Percentiles rank a stretch among this genome's conserved stretches.
Evolutionary conservation across 2,888 invertebrate species (phyloP).

Genomic region (Caenorhabditis angaria): DNA sequence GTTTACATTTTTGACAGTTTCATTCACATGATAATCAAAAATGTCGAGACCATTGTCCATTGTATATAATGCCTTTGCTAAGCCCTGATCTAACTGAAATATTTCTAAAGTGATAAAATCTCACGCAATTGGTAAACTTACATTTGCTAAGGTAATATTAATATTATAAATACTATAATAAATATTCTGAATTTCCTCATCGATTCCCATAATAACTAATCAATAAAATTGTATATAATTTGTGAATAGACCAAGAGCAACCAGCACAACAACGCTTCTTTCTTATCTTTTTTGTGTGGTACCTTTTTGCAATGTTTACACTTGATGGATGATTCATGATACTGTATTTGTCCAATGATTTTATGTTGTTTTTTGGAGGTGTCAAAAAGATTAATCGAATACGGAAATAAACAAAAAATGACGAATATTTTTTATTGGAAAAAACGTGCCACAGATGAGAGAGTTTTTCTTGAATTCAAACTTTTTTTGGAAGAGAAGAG

Average conservation of each 20-base stretch:
- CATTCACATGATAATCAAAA: constrained; percentile 40
- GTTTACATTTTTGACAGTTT: constrained; percentile 24
- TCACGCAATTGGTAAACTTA: constrained; percentile 13
- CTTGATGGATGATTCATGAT: constrained; percentile 4
- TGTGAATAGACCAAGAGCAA: background rate
- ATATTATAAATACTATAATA: constrained; percentile 50
- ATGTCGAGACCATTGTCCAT: constrained; percentile 38
- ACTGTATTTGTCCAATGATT: background rate
- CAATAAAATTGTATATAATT: background rate
- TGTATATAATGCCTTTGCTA: constrained; percentile 21
- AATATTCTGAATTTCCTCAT: constrained; percentile 49
- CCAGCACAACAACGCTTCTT: too few relatives aligned
- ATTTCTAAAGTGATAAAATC: background rate
- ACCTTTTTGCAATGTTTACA: constrained; percentile 4
- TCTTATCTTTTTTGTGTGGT: constrained; percentile 1
- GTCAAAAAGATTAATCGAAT: too few relatives aligned
- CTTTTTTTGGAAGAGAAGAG: too few relatives aligned
- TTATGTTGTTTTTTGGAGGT: background rate
- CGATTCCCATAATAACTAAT: constrained; percentile 42
- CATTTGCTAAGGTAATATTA: constrained; percentile 44
- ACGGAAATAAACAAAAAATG: too few relatives aligned
- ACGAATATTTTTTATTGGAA: too few relatives aligned
- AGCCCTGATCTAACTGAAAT: constrained; percentile 37
- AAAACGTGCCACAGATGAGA: too few relatives aligned
- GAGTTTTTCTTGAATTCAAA: too few relatives aligned